A percentile compares a stretch with the other conserved stretches of the same genome.
These are phyloP conservation scores for Pangasius macronema DNA, from an alignment of 2,797 vertebrate species.

Conservation along the genomic window DNA sequence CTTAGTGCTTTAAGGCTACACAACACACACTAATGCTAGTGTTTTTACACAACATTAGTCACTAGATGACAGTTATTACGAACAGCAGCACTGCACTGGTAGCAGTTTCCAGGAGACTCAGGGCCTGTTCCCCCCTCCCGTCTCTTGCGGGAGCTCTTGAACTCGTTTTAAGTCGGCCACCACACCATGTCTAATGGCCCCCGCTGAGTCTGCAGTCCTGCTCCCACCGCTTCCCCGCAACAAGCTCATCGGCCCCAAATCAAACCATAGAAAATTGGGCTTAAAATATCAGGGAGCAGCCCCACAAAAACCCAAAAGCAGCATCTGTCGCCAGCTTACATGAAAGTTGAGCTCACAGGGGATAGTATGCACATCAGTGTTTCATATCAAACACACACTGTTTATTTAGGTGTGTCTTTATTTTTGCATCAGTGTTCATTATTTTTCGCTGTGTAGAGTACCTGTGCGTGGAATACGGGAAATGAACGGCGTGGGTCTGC, in stretches of 20 bases:
- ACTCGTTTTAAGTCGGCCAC: conserved; percentile 81
- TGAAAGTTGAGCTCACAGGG: conserved; percentile 73
- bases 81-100: conserved; percentile 30
- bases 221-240: conserved; percentile 73
- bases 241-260: conserved; percentile 65
- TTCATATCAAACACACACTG: conserved; percentile 37
- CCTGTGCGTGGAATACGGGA: conserved; percentile 30
- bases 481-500: conserved; percentile 23
- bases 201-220: conserved; percentile 79
- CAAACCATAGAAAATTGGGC: conserved; percentile 68
- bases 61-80: conserved; percentile 24
- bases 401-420: conserved; percentile 37
- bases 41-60: conserved; percentile 30
- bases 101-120: conserved; percentile 47
- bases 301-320: conserved; percentile 71
- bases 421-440: conserved; percentile 18
- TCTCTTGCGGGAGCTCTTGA: conserved; percentile 68
- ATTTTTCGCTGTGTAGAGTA: conserved; percentile 26
- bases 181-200: conserved; percentile 85
- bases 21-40: conserved; percentile 11
- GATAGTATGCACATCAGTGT: conserved; percentile 56
- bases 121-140: conserved; percentile 48
- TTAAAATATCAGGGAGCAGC: conserved; percentile 77
- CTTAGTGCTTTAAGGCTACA: conserved; percentile 4
- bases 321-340: conserved; percentile 78